Evolutionary conservation across 2,113 vertebrate species (phyloP).

Genomic region (Mustelus asterias): DNA sequence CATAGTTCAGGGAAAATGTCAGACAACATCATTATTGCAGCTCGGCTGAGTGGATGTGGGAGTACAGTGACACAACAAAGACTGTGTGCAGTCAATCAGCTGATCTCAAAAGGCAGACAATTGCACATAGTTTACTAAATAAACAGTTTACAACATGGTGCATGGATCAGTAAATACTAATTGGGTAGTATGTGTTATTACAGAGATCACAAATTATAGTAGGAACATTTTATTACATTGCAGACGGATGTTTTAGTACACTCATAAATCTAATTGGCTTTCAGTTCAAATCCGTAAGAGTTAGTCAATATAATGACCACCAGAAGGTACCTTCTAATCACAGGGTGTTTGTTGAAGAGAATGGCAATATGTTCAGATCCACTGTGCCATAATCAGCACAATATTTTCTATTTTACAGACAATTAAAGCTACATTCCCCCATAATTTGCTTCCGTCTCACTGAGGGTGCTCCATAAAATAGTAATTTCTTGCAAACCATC

Average conservation of each 20-base stretch:
- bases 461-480: background rate
- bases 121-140: slow-evolving; percentile 25
- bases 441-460: background rate
- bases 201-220: slow-evolving; percentile 12
- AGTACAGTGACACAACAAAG: background rate
- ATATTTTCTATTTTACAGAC: slow-evolving; percentile 30
- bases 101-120: background rate
- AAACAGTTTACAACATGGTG: slow-evolving; percentile 30
- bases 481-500: background rate
- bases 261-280: slow-evolving; percentile 36
- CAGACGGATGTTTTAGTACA: slow-evolving; percentile 31
- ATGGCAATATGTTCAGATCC: slow-evolving; percentile 16
- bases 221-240: slow-evolving; percentile 13
- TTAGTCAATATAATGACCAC: slow-evolving; percentile 28
- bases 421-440: slow-evolving; percentile 5
- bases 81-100: background rate
- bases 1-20: background rate
- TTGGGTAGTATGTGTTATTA: slow-evolving; percentile 32
- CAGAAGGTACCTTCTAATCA: slow-evolving; percentile 33
- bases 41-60: background rate
- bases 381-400: background rate
- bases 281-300: slow-evolving; percentile 19
- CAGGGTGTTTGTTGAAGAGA: slow-evolving; percentile 27
- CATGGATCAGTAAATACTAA: slow-evolving; percentile 38
- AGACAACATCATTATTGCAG: background rate